Percentiles rank a stretch among this genome's conserved stretches.
Evolutionary conservation across 2,113 vertebrate species (phyloP).

Genomic region (Colius striatus): DNA sequence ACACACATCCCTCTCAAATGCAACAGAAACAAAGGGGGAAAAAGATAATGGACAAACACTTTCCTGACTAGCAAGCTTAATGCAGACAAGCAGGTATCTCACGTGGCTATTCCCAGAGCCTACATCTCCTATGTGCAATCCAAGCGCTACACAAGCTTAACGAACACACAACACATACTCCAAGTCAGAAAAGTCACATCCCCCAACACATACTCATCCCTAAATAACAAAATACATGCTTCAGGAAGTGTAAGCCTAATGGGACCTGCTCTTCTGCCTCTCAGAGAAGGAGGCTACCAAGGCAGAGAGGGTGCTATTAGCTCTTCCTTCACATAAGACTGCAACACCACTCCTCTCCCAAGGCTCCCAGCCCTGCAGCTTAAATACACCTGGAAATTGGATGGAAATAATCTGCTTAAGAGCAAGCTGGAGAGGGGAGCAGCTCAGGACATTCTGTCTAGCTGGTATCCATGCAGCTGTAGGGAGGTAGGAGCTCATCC

Average conservation of each 20-base stretch:
- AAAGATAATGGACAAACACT: not conserved
- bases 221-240: not conserved
- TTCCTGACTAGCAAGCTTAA: not conserved
- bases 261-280: not conserved
- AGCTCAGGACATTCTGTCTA: not conserved
- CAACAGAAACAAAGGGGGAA: not conserved
- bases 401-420: not conserved
- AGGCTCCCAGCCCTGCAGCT: not conserved
- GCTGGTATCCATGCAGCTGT: not conserved
- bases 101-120: not conserved
- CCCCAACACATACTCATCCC: not conserved
- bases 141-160: not conserved
- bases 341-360: rapidly evolving
- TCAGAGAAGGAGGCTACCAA: not conserved
- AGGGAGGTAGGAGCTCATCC: not conserved
- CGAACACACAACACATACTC: rapidly evolving
- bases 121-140: not conserved
- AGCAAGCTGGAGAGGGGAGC: not conserved
- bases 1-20: not conserved
- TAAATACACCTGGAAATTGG: not conserved
- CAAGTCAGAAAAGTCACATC: not conserved
- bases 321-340: rapidly evolving
- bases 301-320: rapidly evolving
- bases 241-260: not conserved
- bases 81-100: not conserved